phyloP scores from a whole-genome alignment of 2,113 vertebrate genomes.

The Peromyscus californicus region DNA sequence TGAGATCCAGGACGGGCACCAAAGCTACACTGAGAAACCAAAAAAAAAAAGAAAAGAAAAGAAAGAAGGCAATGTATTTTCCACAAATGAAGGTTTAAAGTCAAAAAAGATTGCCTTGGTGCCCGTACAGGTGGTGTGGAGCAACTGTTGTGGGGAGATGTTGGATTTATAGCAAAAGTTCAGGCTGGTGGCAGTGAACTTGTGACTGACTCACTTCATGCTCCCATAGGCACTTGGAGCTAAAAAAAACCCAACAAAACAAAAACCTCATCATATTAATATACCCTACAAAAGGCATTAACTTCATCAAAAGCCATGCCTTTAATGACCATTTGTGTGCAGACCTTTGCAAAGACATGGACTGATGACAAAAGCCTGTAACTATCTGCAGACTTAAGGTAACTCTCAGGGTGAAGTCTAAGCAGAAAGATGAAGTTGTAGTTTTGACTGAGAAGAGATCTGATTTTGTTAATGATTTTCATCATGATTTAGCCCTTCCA shows the following conservation, averaged over 20 bases:
- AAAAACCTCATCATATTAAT: neutral
- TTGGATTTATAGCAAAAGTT: neutral
- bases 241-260: neutral
- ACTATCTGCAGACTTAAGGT: neutral
- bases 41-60: no score
- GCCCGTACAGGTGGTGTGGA: no score
- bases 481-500: neutral
- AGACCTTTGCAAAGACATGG: neutral
- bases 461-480: neutral
- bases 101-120: neutral
- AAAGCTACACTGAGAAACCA: no score
- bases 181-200: neutral
- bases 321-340: no score
- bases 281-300: neutral
- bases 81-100: neutral
- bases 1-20: no score
- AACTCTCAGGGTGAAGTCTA: neutral
- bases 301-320: neutral
- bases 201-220: neutral
- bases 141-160: neutral
- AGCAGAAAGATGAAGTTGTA: neutral
- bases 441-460: neutral
- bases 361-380: neutral
- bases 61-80: neutral
- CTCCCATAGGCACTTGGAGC: neutral